phyloP scores from a whole-genome alignment of 2,113 vertebrate species.

The Oncorhynchus kisutch region DNA sequence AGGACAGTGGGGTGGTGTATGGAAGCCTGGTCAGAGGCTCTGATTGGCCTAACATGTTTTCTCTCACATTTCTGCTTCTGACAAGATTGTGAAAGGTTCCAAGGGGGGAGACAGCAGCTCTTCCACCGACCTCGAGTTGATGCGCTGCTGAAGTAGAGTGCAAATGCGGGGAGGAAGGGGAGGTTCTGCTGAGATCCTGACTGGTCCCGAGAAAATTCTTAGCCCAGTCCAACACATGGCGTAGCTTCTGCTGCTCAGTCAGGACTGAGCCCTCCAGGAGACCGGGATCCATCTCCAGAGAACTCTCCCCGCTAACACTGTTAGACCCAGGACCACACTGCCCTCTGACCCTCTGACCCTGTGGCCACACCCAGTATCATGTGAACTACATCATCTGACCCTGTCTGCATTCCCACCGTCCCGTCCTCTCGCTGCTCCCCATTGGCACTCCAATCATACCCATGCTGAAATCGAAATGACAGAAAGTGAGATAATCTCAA shows the following conservation, averaged over 20 bases:
- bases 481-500: too few species aligned
- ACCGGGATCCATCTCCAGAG: constrained; percentile 32
- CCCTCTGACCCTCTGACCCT: background rate
- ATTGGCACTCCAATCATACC: too few species aligned
- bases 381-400: background rate
- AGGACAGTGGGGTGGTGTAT: background rate
- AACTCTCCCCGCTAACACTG: background rate
- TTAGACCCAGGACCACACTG: background rate
- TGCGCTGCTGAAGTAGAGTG: too few species aligned
- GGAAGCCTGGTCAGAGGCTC: background rate
- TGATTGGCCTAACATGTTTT: background rate
- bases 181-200: background rate
- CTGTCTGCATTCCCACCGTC: background rate
- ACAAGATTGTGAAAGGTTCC: too few species aligned
- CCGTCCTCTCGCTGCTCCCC: too few species aligned
- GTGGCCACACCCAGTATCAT: background rate
- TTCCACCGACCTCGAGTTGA: too few species aligned
- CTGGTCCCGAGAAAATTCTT: constrained; percentile 47
- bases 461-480: too few species aligned
- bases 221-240: constrained; percentile 63
- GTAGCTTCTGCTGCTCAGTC: constrained; percentile 68
- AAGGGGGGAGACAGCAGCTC: too few species aligned
- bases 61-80: too few species aligned
- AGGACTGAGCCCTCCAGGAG: constrained; percentile 42
- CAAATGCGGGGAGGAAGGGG: too few species aligned